Percentiles rank a stretch among this genome's conserved stretches.
phyloP scores from a whole-genome alignment of 1,140 invertebrate genomes.

The Planococcus citri region DNA sequence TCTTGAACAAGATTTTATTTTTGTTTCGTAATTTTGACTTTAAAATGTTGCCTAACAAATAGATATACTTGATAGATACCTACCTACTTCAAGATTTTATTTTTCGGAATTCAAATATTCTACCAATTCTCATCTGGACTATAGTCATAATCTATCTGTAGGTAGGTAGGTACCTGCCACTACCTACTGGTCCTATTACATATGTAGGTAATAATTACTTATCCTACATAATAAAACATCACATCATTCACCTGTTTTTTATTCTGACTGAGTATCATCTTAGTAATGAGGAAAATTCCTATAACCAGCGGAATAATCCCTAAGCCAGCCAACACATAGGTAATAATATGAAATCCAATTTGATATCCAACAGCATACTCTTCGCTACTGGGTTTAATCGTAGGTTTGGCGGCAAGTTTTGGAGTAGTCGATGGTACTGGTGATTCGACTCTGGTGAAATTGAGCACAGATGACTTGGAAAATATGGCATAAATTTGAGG shows the following conservation, averaged over 20 bases:
- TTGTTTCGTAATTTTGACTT: too few species aligned
- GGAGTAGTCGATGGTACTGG: background rate
- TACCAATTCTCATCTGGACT: too few species aligned
- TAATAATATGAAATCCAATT: slow-evolving; percentile 1
- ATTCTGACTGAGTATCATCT: slow-evolving; percentile 9
- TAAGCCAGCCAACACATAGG: slow-evolving; percentile 1
- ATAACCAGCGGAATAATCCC: background rate
- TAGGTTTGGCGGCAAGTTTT: background rate
- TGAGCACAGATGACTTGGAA: background rate
- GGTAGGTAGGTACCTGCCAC: too few species aligned
- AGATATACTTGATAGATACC: too few species aligned
- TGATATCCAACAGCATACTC: background rate
- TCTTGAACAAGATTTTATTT: too few species aligned
- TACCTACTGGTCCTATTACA: too few species aligned
- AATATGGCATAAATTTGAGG: background rate
- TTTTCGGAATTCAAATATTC: too few species aligned
- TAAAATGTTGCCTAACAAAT: too few species aligned
- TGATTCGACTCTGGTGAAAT: background rate
- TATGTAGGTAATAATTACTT: too few species aligned
- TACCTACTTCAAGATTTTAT: too few species aligned
- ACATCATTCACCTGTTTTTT: slow-evolving; percentile 8
- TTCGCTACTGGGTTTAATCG: background rate
- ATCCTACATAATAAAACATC: background rate
- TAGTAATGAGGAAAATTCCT: background rate
- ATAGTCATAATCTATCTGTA: too few species aligned